Evolutionary conservation across 2,888 invertebrate species (phyloP), one percentile per base, ranked within the genome.

Genomic region (Ferrisia virgata): DNA sequence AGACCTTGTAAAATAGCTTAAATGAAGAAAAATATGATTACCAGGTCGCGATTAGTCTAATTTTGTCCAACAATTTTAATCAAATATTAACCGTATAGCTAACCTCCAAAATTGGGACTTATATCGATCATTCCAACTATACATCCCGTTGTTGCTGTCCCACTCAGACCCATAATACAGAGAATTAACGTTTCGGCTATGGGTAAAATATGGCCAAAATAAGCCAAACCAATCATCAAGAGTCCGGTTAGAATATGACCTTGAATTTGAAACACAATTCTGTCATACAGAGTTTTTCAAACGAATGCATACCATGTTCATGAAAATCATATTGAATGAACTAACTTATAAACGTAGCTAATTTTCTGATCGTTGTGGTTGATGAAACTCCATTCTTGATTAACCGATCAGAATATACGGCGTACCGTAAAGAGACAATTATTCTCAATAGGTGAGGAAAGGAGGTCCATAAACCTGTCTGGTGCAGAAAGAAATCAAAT

Each of bases 51-150:
- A n/a, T 5, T 39, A 8, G 43, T 79, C 47, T 79, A 13, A 0
- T 22, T 5, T 18, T 8, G 39, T 11, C n/a, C 6, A n/a, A 39
- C 22, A 31, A 9, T 28, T 13, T 76, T 31, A 15, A 15, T 33
- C 4, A 5, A 58, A 47, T 40, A 82, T 40, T 64, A 76, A 25
- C 47, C 13, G 11, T 31, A 18, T 25, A 36, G 85, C 85, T 64
- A 84, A 86, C 88, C 88, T 43, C 89, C 88, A 86, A 87, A 89
- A 85, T 88, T 88, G 1, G 89, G 88, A 85, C 93, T 91, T 78
- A 93, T 90, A 86, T 94, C 93, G 11, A 94, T 92, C 85, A 93
- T 90, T 83, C 91, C 91, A 1, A 93, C 91, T 39, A 93, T 88
- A 1, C 92, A 91, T 0, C 93, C 93, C 0, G 92, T 91, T 0